These are phyloP conservation scores for Micrasema longulum DNA, from an alignment of 1,140 invertebrate species.

Conservation along the genomic window DNA sequence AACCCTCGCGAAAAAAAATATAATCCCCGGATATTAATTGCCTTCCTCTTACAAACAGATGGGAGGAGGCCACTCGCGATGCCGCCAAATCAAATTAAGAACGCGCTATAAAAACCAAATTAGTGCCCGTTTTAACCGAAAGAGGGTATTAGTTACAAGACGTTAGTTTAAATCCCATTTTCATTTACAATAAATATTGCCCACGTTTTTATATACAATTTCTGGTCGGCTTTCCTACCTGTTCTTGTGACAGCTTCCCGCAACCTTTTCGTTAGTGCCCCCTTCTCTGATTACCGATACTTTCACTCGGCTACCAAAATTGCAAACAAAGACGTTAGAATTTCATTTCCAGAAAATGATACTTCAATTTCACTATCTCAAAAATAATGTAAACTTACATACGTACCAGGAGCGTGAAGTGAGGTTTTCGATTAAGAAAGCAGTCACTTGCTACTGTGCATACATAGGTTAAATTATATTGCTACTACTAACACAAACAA, in stretches of 20 bases:
- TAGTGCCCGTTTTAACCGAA: constrained; percentile 69
- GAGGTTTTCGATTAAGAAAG: no score
- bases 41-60: constrained; percentile 59
- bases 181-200: constrained; percentile 71
- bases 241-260: constrained; percentile 18
- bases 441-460: no score
- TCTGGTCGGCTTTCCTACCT: constrained; percentile 40
- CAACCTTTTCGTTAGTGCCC: constrained; percentile 29
- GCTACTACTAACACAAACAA: no score
- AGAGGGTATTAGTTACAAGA: constrained; percentile 69
- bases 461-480: no score
- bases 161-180: constrained; percentile 70
- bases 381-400: no score
- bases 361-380: no score
- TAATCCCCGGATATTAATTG: constrained; percentile 70
- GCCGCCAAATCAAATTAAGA: constrained; percentile 70
- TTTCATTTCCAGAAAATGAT: no score
- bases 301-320: no score
- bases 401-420: no score
- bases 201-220: constrained; percentile 51
- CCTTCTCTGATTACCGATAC: no score
- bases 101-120: constrained; percentile 71
- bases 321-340: no score
- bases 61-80: constrained; percentile 58
- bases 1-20: constrained; percentile 65